Evolutionary conservation across 53 echinoderm and acorn worm species (phyloP), one percentile per base, ranked within the genome.

Genomic region (Hippasteria phrygiana): DNA sequence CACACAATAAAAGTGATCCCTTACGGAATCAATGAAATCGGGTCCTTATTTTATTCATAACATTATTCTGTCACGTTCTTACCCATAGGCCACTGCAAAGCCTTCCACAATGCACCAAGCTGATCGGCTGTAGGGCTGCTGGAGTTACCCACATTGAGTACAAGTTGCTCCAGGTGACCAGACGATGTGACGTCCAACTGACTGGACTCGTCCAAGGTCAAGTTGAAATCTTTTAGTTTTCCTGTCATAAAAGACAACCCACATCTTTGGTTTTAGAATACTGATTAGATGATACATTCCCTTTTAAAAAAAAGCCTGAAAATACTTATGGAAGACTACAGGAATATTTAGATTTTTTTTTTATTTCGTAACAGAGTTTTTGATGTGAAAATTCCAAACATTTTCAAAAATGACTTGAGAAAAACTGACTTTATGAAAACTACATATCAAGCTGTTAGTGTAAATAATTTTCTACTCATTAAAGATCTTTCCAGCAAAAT

Each of bases 21-120:
- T 5, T 11, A 45, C 5, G 29, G 53, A 50, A 9, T 29, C 22
- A 74, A 4, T n/a, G 28, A 22, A 41, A 74, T 47, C 3, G 41
- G 2, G 8, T 74, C 4, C 18, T 13, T 43, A 41, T 11, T 16
- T 4, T 4, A 10, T 24, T 40, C 43, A 20, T 20, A 7, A 4
- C 41, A 3, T 42, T 42, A 42, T 2, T 24, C 24, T 71, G 17
- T 22, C 13, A 74, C 43, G 7, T 4, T 71, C 93, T 88, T 64
- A 96, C 96, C 96, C 45, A 88, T 39, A 1, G 96, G 96, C 96
- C 94, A 96, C 37, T 94, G 94, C 36, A 94, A 62, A 20, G 93
- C 64, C 41, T 65, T 93, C 94, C 94, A 92, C 34, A 96, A 75
- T 20, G 80, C 47, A 8, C 55, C 74, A 7, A 96, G 83, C 42